A percentile compares a stretch with the other conserved stretches of the same genome.
Evolutionary conservation across 2,888 invertebrate species (phyloP).

Genomic region (Drosophila longiperda): DNA sequence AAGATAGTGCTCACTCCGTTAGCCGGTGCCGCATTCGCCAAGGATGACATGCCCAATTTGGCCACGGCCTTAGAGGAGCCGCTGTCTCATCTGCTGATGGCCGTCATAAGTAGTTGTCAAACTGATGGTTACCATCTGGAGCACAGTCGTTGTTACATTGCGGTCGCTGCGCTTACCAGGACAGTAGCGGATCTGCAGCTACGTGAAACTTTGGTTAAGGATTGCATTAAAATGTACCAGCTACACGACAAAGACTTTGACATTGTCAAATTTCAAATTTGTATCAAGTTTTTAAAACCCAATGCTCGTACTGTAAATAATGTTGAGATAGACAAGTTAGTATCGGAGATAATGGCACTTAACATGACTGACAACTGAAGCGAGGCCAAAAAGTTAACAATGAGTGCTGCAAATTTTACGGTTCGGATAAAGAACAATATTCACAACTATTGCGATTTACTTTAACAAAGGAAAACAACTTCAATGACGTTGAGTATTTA

Average conservation of each 20-base stretch:
- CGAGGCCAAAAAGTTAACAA: background rate
- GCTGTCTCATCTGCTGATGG: slow-evolving; percentile 42
- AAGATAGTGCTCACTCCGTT: slow-evolving; percentile 61
- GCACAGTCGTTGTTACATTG: slow-evolving; percentile 65
- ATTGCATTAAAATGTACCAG: slow-evolving; percentile 58
- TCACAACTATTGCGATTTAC: background rate
- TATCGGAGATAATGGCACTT: slow-evolving; percentile 34
- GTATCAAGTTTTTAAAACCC: slow-evolving; percentile 25
- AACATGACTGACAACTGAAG: background rate
- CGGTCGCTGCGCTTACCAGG: slow-evolving; percentile 51
- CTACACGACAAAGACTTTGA: slow-evolving; percentile 53
- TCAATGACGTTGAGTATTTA: background rate
- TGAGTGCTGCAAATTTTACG: slow-evolving; percentile 47
- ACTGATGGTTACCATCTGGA: slow-evolving; percentile 60
- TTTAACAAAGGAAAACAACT: background rate
- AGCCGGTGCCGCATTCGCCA: slow-evolving; percentile 62
- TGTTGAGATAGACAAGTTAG: slow-evolving; percentile 27
- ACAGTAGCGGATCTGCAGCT: slow-evolving; percentile 47
- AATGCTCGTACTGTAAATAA: background rate
- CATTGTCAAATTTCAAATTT: slow-evolving; percentile 32
- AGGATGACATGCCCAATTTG: slow-evolving; percentile 44
- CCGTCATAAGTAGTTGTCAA: slow-evolving; percentile 68
- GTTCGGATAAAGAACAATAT: background rate
- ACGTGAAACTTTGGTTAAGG: slow-evolving; percentile 39
- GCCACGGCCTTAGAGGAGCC: slow-evolving; percentile 48